Conservation (phyloP, 2,113 vertebrate genomes). For the Numida meleagris region DNA sequence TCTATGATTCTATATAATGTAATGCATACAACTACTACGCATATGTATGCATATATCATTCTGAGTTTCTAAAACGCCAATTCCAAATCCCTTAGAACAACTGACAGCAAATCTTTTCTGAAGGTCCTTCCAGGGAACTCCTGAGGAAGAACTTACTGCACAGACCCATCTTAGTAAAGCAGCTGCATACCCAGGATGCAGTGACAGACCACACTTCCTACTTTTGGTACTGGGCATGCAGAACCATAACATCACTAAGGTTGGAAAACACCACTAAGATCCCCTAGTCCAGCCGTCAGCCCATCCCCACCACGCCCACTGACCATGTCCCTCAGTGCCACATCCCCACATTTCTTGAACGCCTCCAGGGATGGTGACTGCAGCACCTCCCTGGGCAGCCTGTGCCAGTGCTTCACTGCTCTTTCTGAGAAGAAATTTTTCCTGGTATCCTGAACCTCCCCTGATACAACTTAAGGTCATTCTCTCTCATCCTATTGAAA, state of each 20-base stretch:
- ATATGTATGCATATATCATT: accelerated
- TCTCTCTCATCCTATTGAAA: neutral
- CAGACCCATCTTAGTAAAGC: accelerated
- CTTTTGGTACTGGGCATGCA: neutral
- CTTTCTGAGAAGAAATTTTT: no score
- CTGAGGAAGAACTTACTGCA: neutral
- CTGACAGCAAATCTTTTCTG: neutral
- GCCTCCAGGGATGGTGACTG: no score
- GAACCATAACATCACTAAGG: neutral
- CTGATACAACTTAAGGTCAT: no score
- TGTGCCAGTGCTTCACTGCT: no score
- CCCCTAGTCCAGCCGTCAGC: no score
- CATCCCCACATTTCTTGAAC: no score
- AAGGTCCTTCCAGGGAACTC: neutral
- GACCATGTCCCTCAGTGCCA: no score
- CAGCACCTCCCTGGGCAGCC: no score
- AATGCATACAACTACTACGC: neutral
- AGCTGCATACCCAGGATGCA: neutral
- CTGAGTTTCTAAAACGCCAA: neutral
- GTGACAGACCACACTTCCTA: accelerated
- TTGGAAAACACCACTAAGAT: no score
- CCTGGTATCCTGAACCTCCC: no score
- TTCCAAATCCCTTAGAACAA: neutral
- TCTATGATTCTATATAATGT: no score
- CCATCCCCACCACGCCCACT: no score